Base-by-base conservation (phyloP, 2,113 vertebrate species). In the Upupa epops region DNA sequence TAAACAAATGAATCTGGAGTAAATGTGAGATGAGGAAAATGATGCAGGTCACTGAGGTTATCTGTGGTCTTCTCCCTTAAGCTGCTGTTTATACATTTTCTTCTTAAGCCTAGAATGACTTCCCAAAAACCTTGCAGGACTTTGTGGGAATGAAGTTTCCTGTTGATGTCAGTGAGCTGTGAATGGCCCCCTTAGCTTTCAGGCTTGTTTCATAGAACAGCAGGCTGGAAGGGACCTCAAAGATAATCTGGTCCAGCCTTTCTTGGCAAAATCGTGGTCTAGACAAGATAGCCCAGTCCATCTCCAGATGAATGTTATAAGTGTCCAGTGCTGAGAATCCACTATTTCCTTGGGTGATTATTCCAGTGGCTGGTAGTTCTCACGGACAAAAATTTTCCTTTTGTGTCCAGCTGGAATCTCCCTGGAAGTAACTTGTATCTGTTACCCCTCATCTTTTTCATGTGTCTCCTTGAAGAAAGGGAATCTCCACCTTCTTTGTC, bases 1-100 rank as follows among this genome's bases (percentile, higher is more conserved):
- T 26, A 42, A 34, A 40, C 11, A 52, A 85, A 7, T 46, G 37
- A 66, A 37, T n/a, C 25, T 79, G 34, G 11, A 0, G 0, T 25
- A 31, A 63, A 59, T n/a, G 40, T 48, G 36, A 83, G 61, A 86
- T 60, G 37, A 86, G 20, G 65, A 56, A 52, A 60, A 42, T 61
- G 40, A n/a, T n/a, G n/a, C n/a, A n/a, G n/a, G 40, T 42, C 40
- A 42, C 40, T 61, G 84, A 31, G 29, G n/a, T 75, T 82, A n/a
- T 46, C 51, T 58, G 11, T 76, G 24, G 21, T 31, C 46, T 63
- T 56, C 34, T 88, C 21, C 25, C 14, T 10, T 9, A 40, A 32
- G 52, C 0, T 0, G 6, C 51, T 4, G 6, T 83, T 90, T 32
- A 29, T 74, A n/a, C 25, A 17, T 65, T 78, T 89, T 83, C 40